Percentiles rank a stretch among this genome's conserved stretches.
phyloP scores from a whole-genome alignment of 2,888 invertebrate genomes.

The Drosophila melanosoma region DNA sequence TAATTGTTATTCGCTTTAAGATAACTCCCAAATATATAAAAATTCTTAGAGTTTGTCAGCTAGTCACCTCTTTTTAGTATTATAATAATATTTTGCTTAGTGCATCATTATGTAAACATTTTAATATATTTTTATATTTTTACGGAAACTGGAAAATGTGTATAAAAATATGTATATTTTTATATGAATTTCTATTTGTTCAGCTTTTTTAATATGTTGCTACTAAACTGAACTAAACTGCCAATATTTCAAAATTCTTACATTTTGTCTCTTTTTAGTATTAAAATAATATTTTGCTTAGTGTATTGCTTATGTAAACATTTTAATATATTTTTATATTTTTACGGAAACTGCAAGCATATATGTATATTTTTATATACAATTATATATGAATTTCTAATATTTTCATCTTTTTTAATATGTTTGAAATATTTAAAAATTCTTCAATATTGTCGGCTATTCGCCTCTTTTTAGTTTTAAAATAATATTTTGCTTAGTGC shows the following conservation, averaged over 20 bases:
- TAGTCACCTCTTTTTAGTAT: not conserved
- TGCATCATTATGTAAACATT: conserved; percentile 61
- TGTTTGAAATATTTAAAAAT: conserved; percentile 1
- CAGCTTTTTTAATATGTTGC: conserved; percentile 16
- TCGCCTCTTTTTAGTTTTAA: not conserved
- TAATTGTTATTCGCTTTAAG: not conserved
- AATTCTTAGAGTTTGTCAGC: not conserved
- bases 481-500: conserved; percentile 27
- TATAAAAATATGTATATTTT: not conserved
- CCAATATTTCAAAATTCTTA: not conserved
- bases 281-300: conserved; percentile 22
- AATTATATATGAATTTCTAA: conserved; percentile 13
- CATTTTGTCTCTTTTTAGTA: not conserved
- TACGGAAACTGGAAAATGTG: not conserved
- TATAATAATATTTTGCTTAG: conserved; percentile 23
- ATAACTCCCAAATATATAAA: not conserved
- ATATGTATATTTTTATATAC: not conserved
- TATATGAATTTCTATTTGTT: conserved; percentile 17
- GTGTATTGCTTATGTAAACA: conserved; percentile 58
- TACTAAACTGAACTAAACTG: not conserved
- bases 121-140: conserved; percentile 32
- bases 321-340: conserved; percentile 39
- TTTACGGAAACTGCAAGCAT: not conserved
- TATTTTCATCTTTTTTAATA: conserved; percentile 17
- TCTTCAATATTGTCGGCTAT: not conserved